Percentiles rank a stretch among this genome's conserved stretches.
Evolutionary conservation across 1,140 invertebrate species (phyloP).

Genomic region (Melanaphis sacchari): DNA sequence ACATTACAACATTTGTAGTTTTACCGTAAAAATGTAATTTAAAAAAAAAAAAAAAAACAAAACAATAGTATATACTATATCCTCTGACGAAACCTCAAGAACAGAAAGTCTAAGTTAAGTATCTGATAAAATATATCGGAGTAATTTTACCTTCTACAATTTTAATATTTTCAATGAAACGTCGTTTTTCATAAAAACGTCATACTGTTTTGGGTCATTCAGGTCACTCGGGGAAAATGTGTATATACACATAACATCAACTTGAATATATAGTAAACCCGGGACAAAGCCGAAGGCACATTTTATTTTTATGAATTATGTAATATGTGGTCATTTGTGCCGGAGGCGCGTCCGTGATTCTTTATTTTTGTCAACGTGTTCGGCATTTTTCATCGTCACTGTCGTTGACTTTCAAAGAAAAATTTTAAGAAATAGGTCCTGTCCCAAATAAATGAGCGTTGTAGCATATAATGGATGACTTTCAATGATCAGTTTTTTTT

Average conservation of each 20-base stretch:
- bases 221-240: conserved; percentile 14
- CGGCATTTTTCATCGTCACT: conserved; percentile 54
- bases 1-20: background rate
- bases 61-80: no score
- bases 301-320: conserved; percentile 57
- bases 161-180: conserved; percentile 51
- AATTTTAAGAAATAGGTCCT: conserved; percentile 13
- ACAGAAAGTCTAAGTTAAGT: background rate
- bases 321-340: conserved; percentile 51
- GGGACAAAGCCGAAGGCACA: conserved; percentile 22
- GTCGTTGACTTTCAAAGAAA: conserved; percentile 24
- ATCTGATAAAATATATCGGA: background rate
- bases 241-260: conserved; percentile 21
- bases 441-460: conserved; percentile 1
- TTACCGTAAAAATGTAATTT: background rate
- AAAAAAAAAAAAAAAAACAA: background rate
- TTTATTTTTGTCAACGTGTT: conserved; percentile 55
- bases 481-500: background rate
- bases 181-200: conserved; percentile 54
- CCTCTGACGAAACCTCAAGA: background rate
- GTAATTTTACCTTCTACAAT: conserved; percentile 13
- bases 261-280: background rate
- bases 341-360: conserved; percentile 20
- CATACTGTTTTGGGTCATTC: conserved; percentile 35
- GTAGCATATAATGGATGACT: background rate